phyloP scores from a whole-genome alignment of 2,888 invertebrate genomes.

The Apamea anceps region DNA sequence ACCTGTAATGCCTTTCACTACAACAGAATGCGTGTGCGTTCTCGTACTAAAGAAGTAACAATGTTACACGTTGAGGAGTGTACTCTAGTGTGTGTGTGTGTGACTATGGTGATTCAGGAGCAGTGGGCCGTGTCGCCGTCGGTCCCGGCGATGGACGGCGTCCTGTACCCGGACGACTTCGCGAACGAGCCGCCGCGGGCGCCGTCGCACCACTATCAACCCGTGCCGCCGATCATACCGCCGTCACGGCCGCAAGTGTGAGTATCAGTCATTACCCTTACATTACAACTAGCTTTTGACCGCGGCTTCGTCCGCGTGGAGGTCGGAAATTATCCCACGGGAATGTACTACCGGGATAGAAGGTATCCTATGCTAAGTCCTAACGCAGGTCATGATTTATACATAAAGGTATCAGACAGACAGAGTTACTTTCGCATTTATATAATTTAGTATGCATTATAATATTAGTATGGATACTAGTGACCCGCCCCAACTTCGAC shows the following conservation, averaged over 20 bases:
- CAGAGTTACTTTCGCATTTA: neutral
- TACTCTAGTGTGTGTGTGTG: constrained; percentile 36
- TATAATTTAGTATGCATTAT: neutral
- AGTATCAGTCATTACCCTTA: constrained; percentile 46
- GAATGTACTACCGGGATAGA: neutral
- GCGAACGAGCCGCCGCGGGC: constrained; percentile 89
- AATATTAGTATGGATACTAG: neutral
- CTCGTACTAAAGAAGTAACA: neutral
- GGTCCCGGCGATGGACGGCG: constrained; percentile 87
- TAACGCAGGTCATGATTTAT: too few relatives aligned
- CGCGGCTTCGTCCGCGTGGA: neutral
- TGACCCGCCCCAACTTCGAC: neutral
- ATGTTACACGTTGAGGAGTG: constrained; percentile 42
- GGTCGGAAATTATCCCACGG: neutral
- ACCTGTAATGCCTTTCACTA: too few relatives aligned
- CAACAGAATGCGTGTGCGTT: constrained; percentile 19
- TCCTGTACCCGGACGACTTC: constrained; percentile 92
- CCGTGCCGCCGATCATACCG: constrained; percentile 85
- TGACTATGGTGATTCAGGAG: constrained; percentile 73
- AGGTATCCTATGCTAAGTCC: too few relatives aligned
- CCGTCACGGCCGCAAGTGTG: constrained; percentile 79
- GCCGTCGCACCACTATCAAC: constrained; percentile 82
- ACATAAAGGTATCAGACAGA: too few relatives aligned
- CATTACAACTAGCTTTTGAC: neutral
- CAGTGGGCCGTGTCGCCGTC: constrained; percentile 84